A percentile compares a stretch with the other conserved stretches of the same genome.
Conservation (phyloP, 2,888 invertebrate genomes). For the Myopa testacea region DNA sequence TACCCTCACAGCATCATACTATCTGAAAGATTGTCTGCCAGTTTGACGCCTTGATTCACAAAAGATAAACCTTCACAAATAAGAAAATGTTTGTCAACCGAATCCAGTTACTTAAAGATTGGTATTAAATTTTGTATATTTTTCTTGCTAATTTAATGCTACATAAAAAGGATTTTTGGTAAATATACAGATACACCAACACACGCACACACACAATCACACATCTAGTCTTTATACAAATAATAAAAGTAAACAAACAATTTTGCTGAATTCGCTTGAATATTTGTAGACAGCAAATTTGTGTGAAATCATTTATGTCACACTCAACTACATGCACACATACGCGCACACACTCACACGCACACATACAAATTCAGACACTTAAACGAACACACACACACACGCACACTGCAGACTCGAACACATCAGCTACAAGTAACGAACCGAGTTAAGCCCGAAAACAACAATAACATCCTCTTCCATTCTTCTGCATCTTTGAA, state of each 20-base stretch:
- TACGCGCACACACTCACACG: not conserved
- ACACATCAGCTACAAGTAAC: too few relatives aligned
- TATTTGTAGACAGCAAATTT: conserved; percentile 27
- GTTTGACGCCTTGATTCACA: not conserved
- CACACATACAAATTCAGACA: conserved; percentile 29
- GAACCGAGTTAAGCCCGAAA: too few relatives aligned
- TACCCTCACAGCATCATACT: too few relatives aligned
- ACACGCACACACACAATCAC: conserved; percentile 1
- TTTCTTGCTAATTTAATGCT: conserved; percentile 31
- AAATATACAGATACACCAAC: not conserved
- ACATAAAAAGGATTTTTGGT: conserved; percentile 17
- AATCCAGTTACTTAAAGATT: conserved; percentile 9
- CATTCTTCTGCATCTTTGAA: not conserved
- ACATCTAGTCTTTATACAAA: not conserved
- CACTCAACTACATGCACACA: conserved; percentile 7
- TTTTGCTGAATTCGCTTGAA: conserved; percentile 26
- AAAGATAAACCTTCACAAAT: conserved; percentile 15
- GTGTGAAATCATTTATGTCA: conserved; percentile 31
- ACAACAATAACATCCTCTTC: not conserved
- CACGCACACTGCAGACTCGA: conserved; percentile 23
- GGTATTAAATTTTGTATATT: conserved; percentile 24
- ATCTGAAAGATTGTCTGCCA: not conserved
- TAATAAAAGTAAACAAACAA: conserved; percentile 26
- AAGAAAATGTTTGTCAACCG: conserved; percentile 6
- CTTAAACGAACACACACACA: conserved; percentile 29